Evolutionary conservation across 2,888 invertebrate genomes (phyloP), one percentile per base, ranked within the genome.

Genomic region (Thalpophila matura): DNA sequence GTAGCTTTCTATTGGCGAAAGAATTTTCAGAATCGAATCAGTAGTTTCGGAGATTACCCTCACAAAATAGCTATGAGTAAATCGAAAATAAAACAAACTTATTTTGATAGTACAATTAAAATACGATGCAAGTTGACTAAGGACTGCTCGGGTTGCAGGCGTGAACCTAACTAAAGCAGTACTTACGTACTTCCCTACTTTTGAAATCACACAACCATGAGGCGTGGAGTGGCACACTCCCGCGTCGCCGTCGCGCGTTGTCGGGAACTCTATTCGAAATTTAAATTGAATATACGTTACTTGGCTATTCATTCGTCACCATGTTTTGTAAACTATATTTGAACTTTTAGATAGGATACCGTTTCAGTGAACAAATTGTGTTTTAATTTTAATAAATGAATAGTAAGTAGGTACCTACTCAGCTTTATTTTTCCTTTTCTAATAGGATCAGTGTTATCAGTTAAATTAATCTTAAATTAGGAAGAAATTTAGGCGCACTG

Each of bases 261-360:
- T 31, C 46, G 26, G 16, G 61, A 27, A 14, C 35, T 40, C 68
- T 45, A 58, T 49, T 59, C 69, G 61, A 38, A 53, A 54, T 73
- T 69, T 61, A 74, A 75, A 69, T 51, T 70, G 42, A 70, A 70
- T 51, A 55, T 51, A 75, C 27, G 46, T 61, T 74, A 42, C 59
- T 58, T 68, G 43, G 29, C n/a, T 66, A 33, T 67, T 42, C 46
- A 68, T 57, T 66, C 45, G 27, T 74, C 40, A 68, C 35, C 45
- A 37, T 64, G 45, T 24, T n/a, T n/a, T 31, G 64, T 33, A 18
- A 37, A 63, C 51, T 51, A 45, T 47, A 29, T 69, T 26, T 47
- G 14, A 45, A 46, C 47, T 33, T 54, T 64, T 43, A 37, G 29
- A 20, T n/a, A 18, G 18, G n/a, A 49, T 18, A 22, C 9, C 10